These are phyloP conservation scores for Neria commutata DNA, from an alignment of 2,888 invertebrate species.

Conservation along the genomic window DNA sequence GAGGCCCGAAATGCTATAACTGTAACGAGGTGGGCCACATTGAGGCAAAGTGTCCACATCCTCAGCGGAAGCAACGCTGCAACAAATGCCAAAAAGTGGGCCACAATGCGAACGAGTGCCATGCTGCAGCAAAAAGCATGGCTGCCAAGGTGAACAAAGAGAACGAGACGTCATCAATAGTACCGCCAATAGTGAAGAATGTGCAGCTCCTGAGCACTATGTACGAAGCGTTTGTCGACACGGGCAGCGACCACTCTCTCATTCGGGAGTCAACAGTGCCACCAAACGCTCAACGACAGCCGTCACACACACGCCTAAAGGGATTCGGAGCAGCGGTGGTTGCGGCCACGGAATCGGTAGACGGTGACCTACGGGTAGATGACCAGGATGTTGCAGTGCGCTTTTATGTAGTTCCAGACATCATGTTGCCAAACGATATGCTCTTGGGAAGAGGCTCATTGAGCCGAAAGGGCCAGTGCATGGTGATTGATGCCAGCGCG, in stretches of 20 bases:
- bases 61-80: slow-evolving; percentile 3
- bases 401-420: slow-evolving; percentile 5
- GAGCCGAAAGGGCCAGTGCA: not conserved
- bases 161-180: no score
- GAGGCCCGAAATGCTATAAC: no score
- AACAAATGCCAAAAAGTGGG: not conserved
- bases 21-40: slow-evolving; percentile 10
- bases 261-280: not conserved
- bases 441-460: slow-evolving; percentile 8
- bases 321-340: slow-evolving; percentile 1
- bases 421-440: not conserved
- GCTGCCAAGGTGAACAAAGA: no score
- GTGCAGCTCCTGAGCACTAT: not conserved
- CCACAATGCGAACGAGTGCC: slow-evolving; percentile 3
- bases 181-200: no score
- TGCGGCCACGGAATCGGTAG: not conserved
- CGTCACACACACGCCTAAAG: not conserved
- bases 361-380: not conserved
- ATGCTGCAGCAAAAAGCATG: not conserved
- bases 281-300: not conserved
- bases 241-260: slow-evolving; percentile 11
- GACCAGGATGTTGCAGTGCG: not conserved
- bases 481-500: slow-evolving; percentile 1
- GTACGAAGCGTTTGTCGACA: slow-evolving; percentile 7
- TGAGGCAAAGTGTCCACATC: slow-evolving; percentile 8